phyloP scores from a whole-genome alignment of 2,888 invertebrate species.

The Chrysodeixis includens region DNA sequence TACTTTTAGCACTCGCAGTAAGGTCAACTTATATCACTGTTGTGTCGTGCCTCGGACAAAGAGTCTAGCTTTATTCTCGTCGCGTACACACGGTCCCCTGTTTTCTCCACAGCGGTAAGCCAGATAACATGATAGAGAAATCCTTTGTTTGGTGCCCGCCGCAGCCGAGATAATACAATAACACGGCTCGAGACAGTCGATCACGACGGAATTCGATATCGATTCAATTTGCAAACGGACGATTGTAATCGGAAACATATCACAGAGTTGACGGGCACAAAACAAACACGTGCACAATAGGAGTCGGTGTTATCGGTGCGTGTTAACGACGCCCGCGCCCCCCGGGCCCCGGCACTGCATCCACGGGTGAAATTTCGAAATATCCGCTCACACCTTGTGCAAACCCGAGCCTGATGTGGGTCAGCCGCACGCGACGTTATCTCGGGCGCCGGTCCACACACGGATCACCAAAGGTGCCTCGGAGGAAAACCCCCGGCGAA shows the following conservation, averaged over 20 bases:
- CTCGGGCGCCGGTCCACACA: constrained; percentile 57
- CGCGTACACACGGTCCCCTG: constrained; percentile 54
- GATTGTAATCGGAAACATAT: constrained; percentile 68
- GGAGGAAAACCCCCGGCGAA: constrained; percentile 61
- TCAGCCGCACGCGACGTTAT: constrained; percentile 69
- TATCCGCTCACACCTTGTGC: constrained; percentile 64
- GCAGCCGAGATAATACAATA: constrained; percentile 62
- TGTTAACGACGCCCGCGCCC: constrained; percentile 55
- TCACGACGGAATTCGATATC: constrained; percentile 61
- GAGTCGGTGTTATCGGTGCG: constrained; percentile 62
- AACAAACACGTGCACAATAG: constrained; percentile 65
- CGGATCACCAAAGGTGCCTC: constrained; percentile 59
- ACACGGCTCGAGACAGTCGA: constrained; percentile 54
- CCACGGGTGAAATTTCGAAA: constrained; percentile 71
- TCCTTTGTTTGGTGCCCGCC: constrained; percentile 65
- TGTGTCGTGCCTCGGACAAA: constrained; percentile 49
- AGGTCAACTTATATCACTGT: constrained; percentile 62
- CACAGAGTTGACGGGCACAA: constrained; percentile 58
- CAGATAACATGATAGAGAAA: constrained; percentile 75
- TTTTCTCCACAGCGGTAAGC: constrained; percentile 61
- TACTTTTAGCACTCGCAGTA: constrained; percentile 58
- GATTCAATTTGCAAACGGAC: constrained; percentile 63
- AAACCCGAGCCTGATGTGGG: constrained; percentile 71
- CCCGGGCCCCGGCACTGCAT: constrained; percentile 50
- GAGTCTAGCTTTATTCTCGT: constrained; percentile 59